Evolutionary conservation across 1,140 invertebrate species (phyloP).

Genomic region (Cardiocondyla obscurior): DNA sequence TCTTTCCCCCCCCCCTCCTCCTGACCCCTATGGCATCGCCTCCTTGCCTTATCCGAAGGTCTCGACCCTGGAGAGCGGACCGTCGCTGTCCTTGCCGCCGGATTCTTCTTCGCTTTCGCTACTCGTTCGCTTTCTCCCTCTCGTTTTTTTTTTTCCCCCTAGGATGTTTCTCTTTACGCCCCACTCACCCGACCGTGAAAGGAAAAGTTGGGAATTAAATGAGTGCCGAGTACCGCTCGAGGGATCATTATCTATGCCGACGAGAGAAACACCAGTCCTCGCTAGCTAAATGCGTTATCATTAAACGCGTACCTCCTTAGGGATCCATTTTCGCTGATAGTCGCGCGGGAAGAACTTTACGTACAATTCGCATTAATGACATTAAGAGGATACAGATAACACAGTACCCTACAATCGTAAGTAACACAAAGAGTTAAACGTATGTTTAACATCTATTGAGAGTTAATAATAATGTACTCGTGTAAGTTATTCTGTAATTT

Average conservation of each 20-base stretch:
- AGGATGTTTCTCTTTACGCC: slow-evolving; percentile 62
- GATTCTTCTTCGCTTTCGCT: slow-evolving; percentile 29
- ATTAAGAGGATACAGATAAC: slow-evolving; percentile 17
- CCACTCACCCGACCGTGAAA: slow-evolving; percentile 67
- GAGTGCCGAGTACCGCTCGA: slow-evolving; percentile 63
- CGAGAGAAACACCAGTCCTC: slow-evolving; percentile 7
- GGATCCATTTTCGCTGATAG: slow-evolving; percentile 32
- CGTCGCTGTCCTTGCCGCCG: slow-evolving; percentile 42
- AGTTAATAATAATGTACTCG: not conserved
- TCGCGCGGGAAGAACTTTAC: slow-evolving; percentile 34
- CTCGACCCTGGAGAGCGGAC: slow-evolving; percentile 59
- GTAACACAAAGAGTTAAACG: not conserved
- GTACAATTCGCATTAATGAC: slow-evolving; percentile 29
- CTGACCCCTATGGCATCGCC: not conserved
- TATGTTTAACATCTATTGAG: too few species aligned
- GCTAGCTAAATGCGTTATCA: slow-evolving; percentile 37
- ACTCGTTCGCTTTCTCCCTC: slow-evolving; percentile 52
- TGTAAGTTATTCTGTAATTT: not conserved
- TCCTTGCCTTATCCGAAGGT: slow-evolving; percentile 61
- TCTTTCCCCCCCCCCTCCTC: not conserved
- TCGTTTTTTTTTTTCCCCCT: slow-evolving; percentile 28
- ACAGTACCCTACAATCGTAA: slow-evolving; percentile 4
- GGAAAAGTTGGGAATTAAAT: slow-evolving; percentile 70
- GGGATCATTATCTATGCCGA: slow-evolving; percentile 65
- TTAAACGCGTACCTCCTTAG: slow-evolving; percentile 33